phyloP scores from a whole-genome alignment of 2,113 vertebrate species.

The Echinops telfairi region DNA sequence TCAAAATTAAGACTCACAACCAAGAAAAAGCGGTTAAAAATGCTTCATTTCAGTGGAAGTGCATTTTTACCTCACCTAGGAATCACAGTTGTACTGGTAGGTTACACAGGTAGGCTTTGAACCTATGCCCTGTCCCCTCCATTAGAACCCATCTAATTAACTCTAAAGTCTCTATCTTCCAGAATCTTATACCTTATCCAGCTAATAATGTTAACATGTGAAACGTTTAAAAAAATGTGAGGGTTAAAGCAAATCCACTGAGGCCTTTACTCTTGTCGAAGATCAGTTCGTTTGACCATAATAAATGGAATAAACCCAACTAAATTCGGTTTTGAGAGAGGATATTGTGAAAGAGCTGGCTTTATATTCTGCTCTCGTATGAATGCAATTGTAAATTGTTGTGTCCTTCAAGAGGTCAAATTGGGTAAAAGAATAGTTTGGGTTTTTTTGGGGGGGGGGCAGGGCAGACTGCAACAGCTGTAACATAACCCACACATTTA shows the following conservation, averaged over 20 bases:
- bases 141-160: conserved; percentile 85
- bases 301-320: conserved; percentile 80
- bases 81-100: conserved; percentile 80
- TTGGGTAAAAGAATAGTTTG: conserved; percentile 63
- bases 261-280: conserved; percentile 89
- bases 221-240: conserved; percentile 75
- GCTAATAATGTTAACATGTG: conserved; percentile 80
- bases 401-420: conserved; percentile 78
- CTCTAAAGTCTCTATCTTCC: conserved; percentile 86
- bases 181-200: conserved; percentile 78
- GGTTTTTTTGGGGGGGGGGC: neutral
- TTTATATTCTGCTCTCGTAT: conserved; percentile 72
- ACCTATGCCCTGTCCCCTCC: conserved; percentile 75
- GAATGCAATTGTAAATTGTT: conserved; percentile 76
- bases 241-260: conserved; percentile 86
- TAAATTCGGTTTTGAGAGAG: conserved; percentile 80
- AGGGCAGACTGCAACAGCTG: conserved; percentile 79
- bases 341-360: conserved; percentile 85
- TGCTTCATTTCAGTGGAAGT: conserved; percentile 78
- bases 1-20: conserved; percentile 86
- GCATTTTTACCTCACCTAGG: conserved; percentile 70
- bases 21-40: conserved; percentile 83
- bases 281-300: conserved; percentile 81
- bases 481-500: conserved; percentile 78
- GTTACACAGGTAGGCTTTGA: conserved; percentile 61